A percentile compares a stretch with the other conserved stretches of the same genome.
phyloP scores from a whole-genome alignment of 2,113 vertebrate genomes.

The Gymnocephalus cernua region DNA sequence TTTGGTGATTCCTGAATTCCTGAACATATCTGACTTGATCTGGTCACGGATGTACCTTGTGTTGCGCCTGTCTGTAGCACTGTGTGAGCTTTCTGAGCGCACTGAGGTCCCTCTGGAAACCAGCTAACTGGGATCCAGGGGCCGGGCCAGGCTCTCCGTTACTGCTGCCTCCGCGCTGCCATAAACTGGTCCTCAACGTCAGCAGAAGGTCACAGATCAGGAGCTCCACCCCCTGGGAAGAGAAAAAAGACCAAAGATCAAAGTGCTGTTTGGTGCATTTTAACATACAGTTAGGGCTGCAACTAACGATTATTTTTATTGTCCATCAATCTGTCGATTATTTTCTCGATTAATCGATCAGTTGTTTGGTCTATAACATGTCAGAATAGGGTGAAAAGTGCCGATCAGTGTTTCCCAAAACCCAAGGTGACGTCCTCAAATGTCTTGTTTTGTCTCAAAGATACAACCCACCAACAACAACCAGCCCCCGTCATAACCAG shows the following conservation, averaged over 20 bases:
- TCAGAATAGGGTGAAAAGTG: too few relatives aligned
- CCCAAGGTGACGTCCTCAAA: too few relatives aligned
- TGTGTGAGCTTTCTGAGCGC: slow-evolving; percentile 93
- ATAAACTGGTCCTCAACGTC: slow-evolving; percentile 92
- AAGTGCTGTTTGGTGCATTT: background rate
- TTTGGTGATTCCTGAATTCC: background rate
- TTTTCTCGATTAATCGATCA: too few relatives aligned
- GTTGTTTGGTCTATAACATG: too few relatives aligned
- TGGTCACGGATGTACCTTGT: slow-evolving; percentile 87
- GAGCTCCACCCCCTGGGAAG: slow-evolving; percentile 91
- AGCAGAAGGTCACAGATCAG: slow-evolving; percentile 94
- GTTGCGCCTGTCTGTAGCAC: slow-evolving; percentile 91
- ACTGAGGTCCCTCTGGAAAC: slow-evolving; percentile 97
- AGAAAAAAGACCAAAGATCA: background rate
- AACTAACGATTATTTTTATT: too few relatives aligned
- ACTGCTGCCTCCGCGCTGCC: slow-evolving; percentile 91
- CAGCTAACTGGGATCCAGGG: slow-evolving; percentile 89
- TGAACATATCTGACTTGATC: background rate
- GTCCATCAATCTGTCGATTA: too few relatives aligned
- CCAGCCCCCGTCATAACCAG: background rate
- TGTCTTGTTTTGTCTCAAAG: too few relatives aligned
- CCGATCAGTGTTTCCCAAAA: too few relatives aligned
- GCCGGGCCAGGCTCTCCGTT: slow-evolving; percentile 92
- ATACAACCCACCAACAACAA: background rate
- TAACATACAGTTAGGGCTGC: too few relatives aligned